Base-by-base conservation (phyloP, 2,888 invertebrate genomes). In the Lasius platythorax region DNA sequence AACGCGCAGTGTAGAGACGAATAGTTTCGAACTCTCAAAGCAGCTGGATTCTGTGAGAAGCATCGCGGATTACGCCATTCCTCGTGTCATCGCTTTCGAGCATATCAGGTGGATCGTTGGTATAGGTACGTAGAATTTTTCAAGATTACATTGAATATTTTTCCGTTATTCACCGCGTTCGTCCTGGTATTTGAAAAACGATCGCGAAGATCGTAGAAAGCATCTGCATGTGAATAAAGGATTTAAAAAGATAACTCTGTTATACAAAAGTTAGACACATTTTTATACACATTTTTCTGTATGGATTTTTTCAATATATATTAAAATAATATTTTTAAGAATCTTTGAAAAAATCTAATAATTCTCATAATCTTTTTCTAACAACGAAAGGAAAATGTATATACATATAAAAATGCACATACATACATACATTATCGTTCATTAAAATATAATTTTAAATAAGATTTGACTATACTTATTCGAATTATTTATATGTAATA, bases 101-200 rank as follows among this genome's bases (percentile, higher is more conserved):
- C 95, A 96, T 90, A 96, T 96, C 95, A 95, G 97, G 89, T 97
- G 97, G 97, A 94, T 96, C 67, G 91, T 96, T 63, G 96, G 97
- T 93, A 93, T 97, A 87, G 96, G 97, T 97, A 94, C 94, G 95
- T 91, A 75, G 43, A 74, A 33, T 56, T 61, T 82, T 58, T 61
- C 72, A 72, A 72, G 61, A 79, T 79, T 50, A 46, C 46, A 61
- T 72, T 61, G 72, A 61, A 72, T 70, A 79, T 72, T 72, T 61
- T 46, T 2, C 33, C 46, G 18, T 61, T 28, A 63, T 73, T 81
- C 37, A 50, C 12, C 28, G 33, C 33, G 23, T 50, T 50, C 5
- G 53, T 2, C 12, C 9, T 46, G 43, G 3, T 46, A 63, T 81
- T 73, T 81, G 50, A 1, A 79, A 73, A 73, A 73, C 18, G 28